Percentiles rank a stretch among this genome's conserved stretches.
Conservation (phyloP, 2,797 vertebrate species). For the Peromyscus melanophrys region DNA sequence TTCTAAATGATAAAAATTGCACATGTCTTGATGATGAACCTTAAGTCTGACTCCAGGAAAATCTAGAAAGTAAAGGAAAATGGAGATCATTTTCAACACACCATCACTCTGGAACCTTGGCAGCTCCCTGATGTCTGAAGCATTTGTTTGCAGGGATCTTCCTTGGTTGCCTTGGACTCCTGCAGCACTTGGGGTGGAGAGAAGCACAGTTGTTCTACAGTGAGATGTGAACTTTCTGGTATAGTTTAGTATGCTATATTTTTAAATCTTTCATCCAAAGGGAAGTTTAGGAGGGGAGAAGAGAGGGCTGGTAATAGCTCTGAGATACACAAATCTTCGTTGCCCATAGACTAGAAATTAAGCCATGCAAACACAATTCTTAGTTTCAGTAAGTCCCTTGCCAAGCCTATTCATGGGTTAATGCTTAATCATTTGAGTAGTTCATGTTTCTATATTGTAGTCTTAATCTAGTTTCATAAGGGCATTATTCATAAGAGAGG, state of each 20-base stretch:
- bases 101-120: rapidly evolving
- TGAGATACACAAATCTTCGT: slow-evolving; percentile 10
- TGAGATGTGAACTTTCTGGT: neutral
- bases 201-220: neutral
- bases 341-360: slow-evolving; percentile 44
- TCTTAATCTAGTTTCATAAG: slow-evolving; percentile 19
- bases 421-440: slow-evolving; percentile 14
- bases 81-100: neutral
- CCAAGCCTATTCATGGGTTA: neutral
- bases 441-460: neutral
- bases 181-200: neutral
- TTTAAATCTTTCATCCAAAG: slow-evolving; percentile 41
- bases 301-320: neutral
- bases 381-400: neutral
- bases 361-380: neutral
- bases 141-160: slow-evolving; percentile 23
- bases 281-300: slow-evolving; percentile 51
- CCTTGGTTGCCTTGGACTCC: neutral
- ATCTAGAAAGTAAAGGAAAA: neutral
- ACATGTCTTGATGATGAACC: neutral
- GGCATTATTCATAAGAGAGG: neutral
- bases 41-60: neutral
- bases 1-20: neutral
- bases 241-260: slow-evolving; percentile 15
- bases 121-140: neutral